Percentiles rank a stretch among this genome's conserved stretches.
These are phyloP conservation scores for Lasioglossum marginatum DNA, from an alignment of 2,888 invertebrate species.

Conservation along the genomic window DNA sequence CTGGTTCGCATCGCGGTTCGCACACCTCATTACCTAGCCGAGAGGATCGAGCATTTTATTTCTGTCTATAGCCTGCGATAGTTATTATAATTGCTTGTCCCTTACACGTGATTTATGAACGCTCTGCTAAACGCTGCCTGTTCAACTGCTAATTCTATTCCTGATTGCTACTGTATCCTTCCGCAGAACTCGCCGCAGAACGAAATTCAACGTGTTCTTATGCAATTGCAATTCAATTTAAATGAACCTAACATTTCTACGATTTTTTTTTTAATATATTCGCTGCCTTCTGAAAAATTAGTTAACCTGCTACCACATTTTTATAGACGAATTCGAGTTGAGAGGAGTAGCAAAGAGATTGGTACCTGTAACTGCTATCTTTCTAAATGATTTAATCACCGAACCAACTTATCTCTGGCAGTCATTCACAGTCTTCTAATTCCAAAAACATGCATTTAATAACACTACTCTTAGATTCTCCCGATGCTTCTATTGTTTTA, in stretches of 20 bases:
- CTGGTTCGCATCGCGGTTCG: conserved; percentile 76
- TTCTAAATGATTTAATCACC: too few relatives aligned
- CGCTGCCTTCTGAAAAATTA: not conserved
- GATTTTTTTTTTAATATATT: not conserved
- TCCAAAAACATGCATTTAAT: too few relatives aligned
- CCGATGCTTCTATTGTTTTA: too few relatives aligned
- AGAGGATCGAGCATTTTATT: conserved; percentile 79
- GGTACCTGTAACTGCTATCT: too few relatives aligned
- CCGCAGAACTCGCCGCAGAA: conserved; percentile 22
- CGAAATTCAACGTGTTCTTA: conserved; percentile 22
- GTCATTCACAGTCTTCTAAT: too few relatives aligned
- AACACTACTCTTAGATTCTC: too few relatives aligned
- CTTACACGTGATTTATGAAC: conserved; percentile 80
- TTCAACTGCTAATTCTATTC: conserved; percentile 78
- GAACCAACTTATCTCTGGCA: too few relatives aligned
- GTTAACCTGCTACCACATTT: not conserved
- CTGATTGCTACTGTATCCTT: conserved; percentile 77
- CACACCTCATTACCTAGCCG: conserved; percentile 80
- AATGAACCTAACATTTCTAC: not conserved
- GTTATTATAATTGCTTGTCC: conserved; percentile 83
- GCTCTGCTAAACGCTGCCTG: conserved; percentile 76
- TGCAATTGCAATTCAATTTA: not conserved
- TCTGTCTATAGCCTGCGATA: conserved; percentile 77
- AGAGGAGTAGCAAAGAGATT: too few relatives aligned
- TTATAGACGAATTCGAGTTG: not conserved